Base-by-base conservation (phyloP, 2,888 invertebrate genomes). In the Drosophila pseudotalamancana region DNA sequence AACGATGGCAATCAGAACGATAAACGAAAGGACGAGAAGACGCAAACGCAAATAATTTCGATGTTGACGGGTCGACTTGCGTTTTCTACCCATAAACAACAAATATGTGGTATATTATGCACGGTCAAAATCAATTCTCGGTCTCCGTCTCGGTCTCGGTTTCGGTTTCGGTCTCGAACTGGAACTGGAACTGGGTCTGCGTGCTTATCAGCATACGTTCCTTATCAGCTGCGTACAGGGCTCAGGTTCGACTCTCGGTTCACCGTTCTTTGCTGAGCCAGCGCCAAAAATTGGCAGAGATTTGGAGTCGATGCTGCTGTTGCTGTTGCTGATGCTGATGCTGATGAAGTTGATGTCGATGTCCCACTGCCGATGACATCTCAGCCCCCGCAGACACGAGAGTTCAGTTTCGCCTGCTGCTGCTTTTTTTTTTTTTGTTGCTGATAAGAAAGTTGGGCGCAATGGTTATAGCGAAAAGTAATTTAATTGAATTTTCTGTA, bases 1-100 rank as follows among this genome's bases (percentile, higher is more conserved):
- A 62, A 75, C 79, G 73, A 83, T 76, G 82, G 84, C 80, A 77
- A 86, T 76, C 70, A 77, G 77, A 69, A 87, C 64, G 72, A 84
- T 79, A 83, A 89, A 82, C 75, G 82, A 82, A 85, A 83, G 86
- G 80, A 89, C 85, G 72, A 88, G 87, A 86, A 89, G 90, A 89
- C 88, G 90, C 87, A 90, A 90, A 90, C 90, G 90, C 88, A 90
- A 91, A 90, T 90, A 90, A 90, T 91, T 90, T 90, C 89, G 90
- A 88, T 91, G 90, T 85, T 89, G 91, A 88, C 90, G 90, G 80
- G 90, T 71, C 77, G 88, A 87, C 88, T 88, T 91, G 87, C 90
- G 89, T 90, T 90, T 91, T 88, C 89, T 91, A 90, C 91, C 90
- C 90, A 90, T 90, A 90, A 91, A 90, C 91, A 89, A 87, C 73